Percentiles rank a stretch among this genome's conserved stretches.
Conservation (phyloP, 1,140 invertebrate genomes). For the Aethina tumida region DNA sequence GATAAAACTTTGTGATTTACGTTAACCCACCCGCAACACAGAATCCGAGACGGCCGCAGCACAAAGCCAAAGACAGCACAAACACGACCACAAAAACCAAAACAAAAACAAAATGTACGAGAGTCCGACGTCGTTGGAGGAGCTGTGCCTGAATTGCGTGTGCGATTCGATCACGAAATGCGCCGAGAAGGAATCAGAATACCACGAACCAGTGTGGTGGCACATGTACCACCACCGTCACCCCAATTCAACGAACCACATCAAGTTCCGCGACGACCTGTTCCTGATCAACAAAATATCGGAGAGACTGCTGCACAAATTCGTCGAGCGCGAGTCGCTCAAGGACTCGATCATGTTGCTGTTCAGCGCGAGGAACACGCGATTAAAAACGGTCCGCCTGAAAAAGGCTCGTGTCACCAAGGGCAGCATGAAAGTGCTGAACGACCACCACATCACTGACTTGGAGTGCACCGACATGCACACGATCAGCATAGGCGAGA, state of each 20-base stretch:
- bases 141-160: constrained; percentile 58
- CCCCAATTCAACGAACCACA: constrained; percentile 6
- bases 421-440: constrained; percentile 54
- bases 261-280: constrained; percentile 52
- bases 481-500: constrained; percentile 25
- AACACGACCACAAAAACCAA: too few species aligned
- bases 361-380: constrained; percentile 55
- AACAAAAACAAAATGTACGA: constrained; percentile 52
- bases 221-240: too few species aligned
- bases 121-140: constrained; percentile 51
- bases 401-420: constrained; percentile 47
- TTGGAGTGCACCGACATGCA: constrained; percentile 44
- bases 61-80: constrained; percentile 28
- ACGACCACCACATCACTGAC: constrained; percentile 53
- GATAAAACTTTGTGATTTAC: too few species aligned
- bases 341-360: constrained; percentile 55
- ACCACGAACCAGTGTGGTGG: too few species aligned
- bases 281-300: constrained; percentile 60
- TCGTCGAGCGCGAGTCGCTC: constrained; percentile 53
- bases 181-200: too few species aligned
- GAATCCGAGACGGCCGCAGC: constrained; percentile 32
- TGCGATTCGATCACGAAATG: constrained; percentile 54
- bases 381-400: constrained; percentile 42
- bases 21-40: too few species aligned
- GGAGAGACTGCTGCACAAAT: constrained; percentile 51